These are phyloP conservation scores for Rhinogobio ventralis DNA, from an alignment of 2,797 vertebrate species.

Conservation along the genomic window DNA sequence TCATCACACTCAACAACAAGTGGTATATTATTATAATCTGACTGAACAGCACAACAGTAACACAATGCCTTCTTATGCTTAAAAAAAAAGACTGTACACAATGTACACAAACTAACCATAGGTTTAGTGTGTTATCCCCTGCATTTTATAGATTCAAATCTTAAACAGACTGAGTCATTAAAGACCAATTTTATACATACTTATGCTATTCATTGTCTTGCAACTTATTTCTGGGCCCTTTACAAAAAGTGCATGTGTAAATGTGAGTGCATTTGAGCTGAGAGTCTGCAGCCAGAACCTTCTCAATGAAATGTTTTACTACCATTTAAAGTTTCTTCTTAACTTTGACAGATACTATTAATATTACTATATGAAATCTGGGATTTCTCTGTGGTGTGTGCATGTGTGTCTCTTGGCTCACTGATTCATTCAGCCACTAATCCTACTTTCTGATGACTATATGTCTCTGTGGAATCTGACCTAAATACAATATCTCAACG, in stretches of 20 bases:
- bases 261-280: background rate
- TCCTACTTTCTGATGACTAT: constrained; percentile 3
- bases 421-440: constrained; percentile 23
- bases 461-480: constrained; percentile 39
- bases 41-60: background rate
- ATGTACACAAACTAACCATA: background rate
- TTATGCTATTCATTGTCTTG: background rate
- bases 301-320: background rate
- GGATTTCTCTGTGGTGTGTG: constrained; percentile 11
- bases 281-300: background rate
- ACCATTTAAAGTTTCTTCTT: background rate
- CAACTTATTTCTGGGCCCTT: background rate
- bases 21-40: background rate
- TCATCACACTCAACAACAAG: background rate
- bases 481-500: constrained; percentile 28
- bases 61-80: background rate
- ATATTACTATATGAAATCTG: background rate
- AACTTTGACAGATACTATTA: constrained; percentile 11
- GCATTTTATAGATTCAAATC: background rate
- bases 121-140: background rate
- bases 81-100: background rate
- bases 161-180: background rate
- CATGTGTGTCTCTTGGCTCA: background rate
- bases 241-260: background rate
- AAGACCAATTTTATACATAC: background rate